phyloP scores from a whole-genome alignment of 2,797 vertebrate genomes.

The Leucoraja ocellata region DNA sequence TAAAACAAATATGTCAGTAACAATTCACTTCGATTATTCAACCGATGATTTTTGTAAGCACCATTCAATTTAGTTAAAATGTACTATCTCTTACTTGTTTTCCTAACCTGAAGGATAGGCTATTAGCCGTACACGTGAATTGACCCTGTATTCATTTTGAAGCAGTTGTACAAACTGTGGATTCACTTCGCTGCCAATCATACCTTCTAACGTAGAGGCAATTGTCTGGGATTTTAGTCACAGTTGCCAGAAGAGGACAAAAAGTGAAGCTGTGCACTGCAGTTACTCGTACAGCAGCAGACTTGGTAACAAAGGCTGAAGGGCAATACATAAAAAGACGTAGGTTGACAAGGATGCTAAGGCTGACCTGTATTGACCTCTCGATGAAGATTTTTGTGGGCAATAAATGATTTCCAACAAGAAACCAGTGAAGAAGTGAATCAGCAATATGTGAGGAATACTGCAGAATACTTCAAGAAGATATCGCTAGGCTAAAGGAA shows the following conservation, averaged over 20 bases:
- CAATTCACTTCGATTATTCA: no score
- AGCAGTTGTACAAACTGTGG: background rate
- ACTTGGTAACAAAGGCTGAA: background rate
- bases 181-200: background rate
- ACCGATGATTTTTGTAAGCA: no score
- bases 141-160: background rate
- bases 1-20: no score
- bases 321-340: background rate
- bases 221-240: background rate
- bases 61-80: background rate
- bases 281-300: background rate
- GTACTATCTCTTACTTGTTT: background rate
- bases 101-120: background rate
- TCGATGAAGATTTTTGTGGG: background rate
- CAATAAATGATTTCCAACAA: background rate
- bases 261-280: background rate
- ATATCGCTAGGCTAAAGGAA: background rate
- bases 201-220: background rate
- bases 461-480: background rate
- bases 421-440: background rate
- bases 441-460: background rate
- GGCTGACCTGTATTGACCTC: background rate
- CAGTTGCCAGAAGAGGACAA: background rate
- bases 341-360: background rate
- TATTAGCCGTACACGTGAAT: background rate